Evolutionary conservation across 1,140 invertebrate species (phyloP), one percentile per base, ranked within the genome.

Genomic region (Drusus annulatus): DNA sequence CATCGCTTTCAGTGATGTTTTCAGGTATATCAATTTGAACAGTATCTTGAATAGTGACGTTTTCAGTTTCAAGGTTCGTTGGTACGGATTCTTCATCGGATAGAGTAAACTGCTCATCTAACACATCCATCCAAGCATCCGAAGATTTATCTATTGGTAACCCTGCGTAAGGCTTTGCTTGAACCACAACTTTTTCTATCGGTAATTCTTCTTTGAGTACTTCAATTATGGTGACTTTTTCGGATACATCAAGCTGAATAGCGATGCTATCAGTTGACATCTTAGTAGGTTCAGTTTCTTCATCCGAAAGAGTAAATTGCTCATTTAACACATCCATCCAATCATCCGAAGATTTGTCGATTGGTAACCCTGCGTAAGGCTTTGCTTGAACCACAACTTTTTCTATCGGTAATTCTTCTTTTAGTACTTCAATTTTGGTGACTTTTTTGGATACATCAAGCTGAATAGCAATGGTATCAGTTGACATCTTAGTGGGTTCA

Each of bases 291-390:
- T 71, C 68, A 15, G 36, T 45, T 45, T 62, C 75, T 50, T 62
- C 75, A 58, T 89, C 87, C n/a, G 87, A 87, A 62, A 91, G 88
- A n/a, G 85, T 84, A 79, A 92, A 89, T 62, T 90, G 88, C 84
- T 91, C 89, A 81, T 92, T 91, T 60, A 92, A 80, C 69, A 91
- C 87, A 85, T 88, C 86, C 85, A 92, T 88, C 88, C 90, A 92
- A 15, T 87, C 83, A 77, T 88, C 88, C 21, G 87, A 87, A 4
- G 89, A 87, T 75, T 89, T 86, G 76, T 92, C 89, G 28, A 91
- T 86, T 45, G 89, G 88, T 54, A 90, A 84, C 58, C 87, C 88
- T 76, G 87, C 81, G 31, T 82, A 82, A n/a, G 15, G 23, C 56
- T 74, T 69, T 1, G 45, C 5, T 69, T 17, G 31, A 17, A 25